Evolutionary conservation across 2,113 vertebrate genomes (phyloP), one percentile per base, ranked within the genome.

Genomic region (Prietella phreatophila): DNA sequence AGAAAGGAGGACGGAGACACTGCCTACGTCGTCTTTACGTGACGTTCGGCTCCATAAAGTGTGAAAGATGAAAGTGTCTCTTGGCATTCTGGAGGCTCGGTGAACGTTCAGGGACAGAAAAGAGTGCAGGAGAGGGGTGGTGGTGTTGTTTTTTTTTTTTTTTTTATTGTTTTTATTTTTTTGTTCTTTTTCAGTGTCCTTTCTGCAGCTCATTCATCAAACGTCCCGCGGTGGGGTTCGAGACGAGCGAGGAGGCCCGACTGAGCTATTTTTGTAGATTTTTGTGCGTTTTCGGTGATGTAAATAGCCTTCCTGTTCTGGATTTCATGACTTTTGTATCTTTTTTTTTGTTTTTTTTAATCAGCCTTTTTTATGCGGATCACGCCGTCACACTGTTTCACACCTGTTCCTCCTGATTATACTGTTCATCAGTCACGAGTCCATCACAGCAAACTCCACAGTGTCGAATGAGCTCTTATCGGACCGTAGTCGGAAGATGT

Each of bases 301-400:
- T 87, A 87, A 82, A 87, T 83, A 87, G 65, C 55, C 25, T 42
- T 58, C 20, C n/a, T 69, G n/a, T 58, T 82, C 85, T n/a, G 76
- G 20, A 30, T 60, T 83, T 73, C 55, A 61, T n/a, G 4, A 50
- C n/a, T 86, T 67, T 53, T 63, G 56, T 85, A 39, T 81, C 63
- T n/a, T 58, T 19, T 7, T 61, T 39, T 39, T 17, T 47, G 5
- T 47, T 47, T 47, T 47, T 47, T 47, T 42, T 6, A 47, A 55
- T 60, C 30, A 14, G 25, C n/a, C n/a, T 79, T 61, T 67, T 50
- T 53, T 33, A 65, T 30, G 25, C 30, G 4, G 19, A 33, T 55
- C 53, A 47, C 13, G 14, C 10, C 17, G 5, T 76, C 84, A 78
- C 58, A 63, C 67, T 4, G 15, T 63, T 50, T 78, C 5, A 19